Evolutionary conservation across 2,113 vertebrate genomes (phyloP), one percentile per base, ranked within the genome.

Genomic region (Sciurus niger): DNA sequence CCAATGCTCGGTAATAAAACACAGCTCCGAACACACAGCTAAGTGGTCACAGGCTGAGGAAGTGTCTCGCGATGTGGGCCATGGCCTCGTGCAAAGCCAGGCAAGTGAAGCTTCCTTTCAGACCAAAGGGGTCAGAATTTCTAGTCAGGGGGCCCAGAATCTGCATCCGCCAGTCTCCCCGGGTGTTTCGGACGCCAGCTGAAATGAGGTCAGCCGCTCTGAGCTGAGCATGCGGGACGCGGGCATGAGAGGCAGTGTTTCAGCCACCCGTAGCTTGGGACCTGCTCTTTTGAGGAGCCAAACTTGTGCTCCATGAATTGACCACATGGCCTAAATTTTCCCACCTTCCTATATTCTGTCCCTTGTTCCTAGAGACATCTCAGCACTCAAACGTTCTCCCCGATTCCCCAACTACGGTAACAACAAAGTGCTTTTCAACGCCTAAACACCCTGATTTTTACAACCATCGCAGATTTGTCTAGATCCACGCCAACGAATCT

Each of bases 171-270:
- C 72, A 30, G 51, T 32, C 25, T 78, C n/a, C 34, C 34, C 43
- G 6, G 9, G 22, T 53, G 22, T 28, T 73, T 22, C 20, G 51
- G 28, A 40, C 1, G 8, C 55, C 8, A 0, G 12, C 6, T 65
- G 10, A 58, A 3, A 24, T 51, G 6, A 58, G 55, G 18, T 18
- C 77, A 34, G 48, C 70, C 4, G 10, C 68, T 46, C 63, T 18
- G 34, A 51, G 48, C 90, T 28, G 13, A n/a, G 48, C 5, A 6
- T 17, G 37, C 7, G 34, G 30, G 55, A 65, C 28, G 17, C 43
- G 6, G 58, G 25, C 2, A 7, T 0, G 12, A 70, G 60, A 16
- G 51, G 22, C 22, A 25, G 28, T 32, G 0, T 2, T 1, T 4
- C 6, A 7, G 30, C 74, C 70, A 37, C 68, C 84, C 34, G 28